phyloP scores from a whole-genome alignment of 1,140 invertebrate genomes.

The Prorops nasuta region DNA sequence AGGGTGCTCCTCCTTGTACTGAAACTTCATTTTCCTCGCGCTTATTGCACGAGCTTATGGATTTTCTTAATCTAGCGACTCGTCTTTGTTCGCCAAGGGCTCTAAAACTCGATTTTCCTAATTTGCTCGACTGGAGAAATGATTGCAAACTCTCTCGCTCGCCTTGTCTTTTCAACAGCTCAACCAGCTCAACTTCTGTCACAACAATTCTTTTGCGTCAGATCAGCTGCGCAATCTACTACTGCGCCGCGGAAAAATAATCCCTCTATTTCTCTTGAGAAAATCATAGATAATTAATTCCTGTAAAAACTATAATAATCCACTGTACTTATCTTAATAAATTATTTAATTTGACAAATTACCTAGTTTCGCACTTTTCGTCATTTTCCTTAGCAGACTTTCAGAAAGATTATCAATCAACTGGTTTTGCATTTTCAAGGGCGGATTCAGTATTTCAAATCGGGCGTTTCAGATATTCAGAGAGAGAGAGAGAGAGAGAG shows the following conservation, averaged over 20 bases:
- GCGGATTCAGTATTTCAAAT: no score
- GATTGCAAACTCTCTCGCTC: neutral
- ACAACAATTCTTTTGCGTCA: constrained; percentile 40
- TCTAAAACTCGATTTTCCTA: neutral
- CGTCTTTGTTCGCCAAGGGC: neutral
- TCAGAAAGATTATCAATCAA: no score
- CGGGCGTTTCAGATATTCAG: no score
- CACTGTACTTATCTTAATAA: no score
- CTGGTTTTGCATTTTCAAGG: no score
- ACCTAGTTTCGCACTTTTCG: no score
- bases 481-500: no score
- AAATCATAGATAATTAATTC: no score
- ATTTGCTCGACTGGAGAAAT: neutral
- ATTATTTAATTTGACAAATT: no score
- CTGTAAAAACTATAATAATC: no score
- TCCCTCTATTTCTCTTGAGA: neutral
- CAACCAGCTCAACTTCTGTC: no score
- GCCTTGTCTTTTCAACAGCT: neutral
- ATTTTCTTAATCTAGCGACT: neutral
- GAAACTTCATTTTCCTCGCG: constrained; percentile 84
- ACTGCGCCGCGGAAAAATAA: constrained; percentile 23
- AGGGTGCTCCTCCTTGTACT: constrained; percentile 98
- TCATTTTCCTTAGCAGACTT: no score
- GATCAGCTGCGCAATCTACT: constrained; percentile 16
- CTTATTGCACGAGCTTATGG: neutral